Conservation (phyloP, 1,140 invertebrate species). For the Piezodorus guildinii region DNA sequence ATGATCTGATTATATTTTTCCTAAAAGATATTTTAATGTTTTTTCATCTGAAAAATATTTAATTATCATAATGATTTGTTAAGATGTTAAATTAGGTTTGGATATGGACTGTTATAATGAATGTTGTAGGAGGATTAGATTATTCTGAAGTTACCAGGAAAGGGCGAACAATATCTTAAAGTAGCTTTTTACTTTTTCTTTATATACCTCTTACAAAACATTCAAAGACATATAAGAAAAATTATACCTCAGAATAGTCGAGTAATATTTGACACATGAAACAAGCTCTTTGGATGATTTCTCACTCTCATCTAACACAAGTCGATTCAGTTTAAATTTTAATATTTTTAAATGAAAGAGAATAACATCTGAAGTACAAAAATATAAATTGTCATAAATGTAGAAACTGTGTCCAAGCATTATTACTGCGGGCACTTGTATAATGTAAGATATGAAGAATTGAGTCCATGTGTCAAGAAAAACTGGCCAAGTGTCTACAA, state of each 20-base stretch:
- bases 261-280: neutral
- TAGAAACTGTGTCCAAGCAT: neutral
- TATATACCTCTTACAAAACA: no score
- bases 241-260: neutral
- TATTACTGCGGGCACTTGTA: neutral
- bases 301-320: neutral
- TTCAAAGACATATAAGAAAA: no score
- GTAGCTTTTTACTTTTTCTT: no score
- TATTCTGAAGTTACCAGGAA: no score
- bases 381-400: slow-evolving; percentile 3
- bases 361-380: neutral
- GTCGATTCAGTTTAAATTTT: neutral
- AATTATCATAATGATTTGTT: no score
- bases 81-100: no score
- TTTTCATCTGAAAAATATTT: no score
- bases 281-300: neutral
- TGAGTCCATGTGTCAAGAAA: neutral
- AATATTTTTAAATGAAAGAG: neutral
- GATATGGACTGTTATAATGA: no score
- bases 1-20: no score
- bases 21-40: no score
- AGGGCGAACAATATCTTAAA: no score
- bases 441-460: neutral
- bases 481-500: neutral
- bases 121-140: no score